Base-by-base conservation (phyloP, 2,797 vertebrate genomes). In the Synaphobranchus kaupii region DNA sequence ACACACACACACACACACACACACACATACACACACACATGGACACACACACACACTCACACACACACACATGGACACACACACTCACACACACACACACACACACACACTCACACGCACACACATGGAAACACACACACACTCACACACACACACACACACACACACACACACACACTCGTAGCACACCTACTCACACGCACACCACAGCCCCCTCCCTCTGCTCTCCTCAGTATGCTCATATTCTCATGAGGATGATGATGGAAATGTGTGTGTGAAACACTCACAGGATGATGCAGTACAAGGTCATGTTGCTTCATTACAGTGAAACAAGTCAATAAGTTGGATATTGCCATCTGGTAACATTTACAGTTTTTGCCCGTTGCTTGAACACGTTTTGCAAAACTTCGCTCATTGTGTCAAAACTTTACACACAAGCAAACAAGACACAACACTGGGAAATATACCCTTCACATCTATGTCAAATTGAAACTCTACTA, bases 221-320 rank as follows among this genome's bases (percentile, higher is more conserved):
- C 87, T 85, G 84, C 73, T 81, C 87, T 88, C 71, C 90, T 86
- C 87, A 15, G 86, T 85, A 85, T 84, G 87, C 86, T 86, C 80
- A 90, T 85, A 85, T 82, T 86, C 31, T 63, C 48, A 44, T 87
- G n/a, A 91, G 88, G 90, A 88, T 78, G 89, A 25, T 2, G 20
- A 66, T 10, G 31, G 66, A 84, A 63, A 66, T 47, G 52, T 87
- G 58, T 56, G 28, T 20, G 54, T 60, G 54, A 85, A 83, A 89
- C 66, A 66, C 60, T 58, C 80, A 86, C 39, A 28, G 25, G 17
- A 63, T 48, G 44, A 28, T 25, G 44, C 48, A 82, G 52, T 10
- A 47, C 47, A 22, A 28, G 73, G 73, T 44, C 13, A 17, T 76
- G 73, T 76, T 7, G 47, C 60, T 83, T 58, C 48, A 87, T 48